A percentile compares a stretch with the other conserved stretches of the same genome.
phyloP scores from a whole-genome alignment of 1,140 invertebrate genomes.

The Diorhabda sublineata region DNA sequence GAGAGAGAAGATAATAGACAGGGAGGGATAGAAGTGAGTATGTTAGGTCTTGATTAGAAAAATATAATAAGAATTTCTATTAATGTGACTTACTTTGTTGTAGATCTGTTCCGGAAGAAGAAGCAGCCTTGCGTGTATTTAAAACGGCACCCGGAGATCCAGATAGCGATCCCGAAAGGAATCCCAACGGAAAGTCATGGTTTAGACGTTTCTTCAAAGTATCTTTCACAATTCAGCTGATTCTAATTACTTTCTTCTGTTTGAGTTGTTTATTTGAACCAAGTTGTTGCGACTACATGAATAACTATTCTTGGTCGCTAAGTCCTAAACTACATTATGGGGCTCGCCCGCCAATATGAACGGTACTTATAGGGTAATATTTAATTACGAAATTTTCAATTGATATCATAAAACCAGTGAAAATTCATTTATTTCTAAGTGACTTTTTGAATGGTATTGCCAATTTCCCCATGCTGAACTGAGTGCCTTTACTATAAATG shows the following conservation, averaged over 20 bases:
- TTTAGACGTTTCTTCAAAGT: slow-evolving; percentile 72
- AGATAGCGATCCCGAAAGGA: slow-evolving; percentile 50
- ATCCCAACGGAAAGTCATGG: slow-evolving; percentile 52
- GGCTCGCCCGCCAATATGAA: slow-evolving; percentile 65
- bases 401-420: no score
- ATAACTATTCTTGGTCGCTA: slow-evolving; percentile 75
- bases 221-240: slow-evolving; percentile 76
- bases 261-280: slow-evolving; percentile 78
- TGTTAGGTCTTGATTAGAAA: not conserved
- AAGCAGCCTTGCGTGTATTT: slow-evolving; percentile 5
- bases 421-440: no score
- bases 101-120: slow-evolving; percentile 25
- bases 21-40: not conserved
- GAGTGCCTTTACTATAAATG: no score
- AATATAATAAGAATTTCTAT: not conserved
- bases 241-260: slow-evolving; percentile 74
- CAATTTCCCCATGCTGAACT: no score
- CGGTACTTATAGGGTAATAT: slow-evolving; percentile 9
- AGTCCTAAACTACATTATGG: slow-evolving; percentile 81
- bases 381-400: no score
- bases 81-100: slow-evolving; percentile 23
- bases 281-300: slow-evolving; percentile 78
- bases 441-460: no score
- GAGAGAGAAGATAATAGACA: not conserved
- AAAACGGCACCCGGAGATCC: slow-evolving; percentile 41